A percentile compares a stretch with the other conserved stretches of the same genome.
phyloP scores from a whole-genome alignment of 2,113 vertebrate genomes.

The Cheirogaleus medius region DNA sequence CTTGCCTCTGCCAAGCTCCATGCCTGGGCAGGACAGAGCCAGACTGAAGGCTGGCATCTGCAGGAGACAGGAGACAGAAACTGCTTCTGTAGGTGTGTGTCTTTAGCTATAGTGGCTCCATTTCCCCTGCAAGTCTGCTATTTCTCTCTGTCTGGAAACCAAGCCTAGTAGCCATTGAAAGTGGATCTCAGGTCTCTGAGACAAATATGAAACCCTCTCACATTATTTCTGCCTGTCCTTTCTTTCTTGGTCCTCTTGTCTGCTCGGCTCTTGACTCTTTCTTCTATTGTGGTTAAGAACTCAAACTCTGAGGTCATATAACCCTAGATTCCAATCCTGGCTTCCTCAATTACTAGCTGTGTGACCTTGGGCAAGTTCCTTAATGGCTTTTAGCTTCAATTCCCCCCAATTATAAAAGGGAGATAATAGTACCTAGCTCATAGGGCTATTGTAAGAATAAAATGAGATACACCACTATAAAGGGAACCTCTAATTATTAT shows the following conservation, averaged over 20 bases:
- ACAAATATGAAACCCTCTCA: neutral
- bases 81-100: neutral
- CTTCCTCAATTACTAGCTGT: neutral
- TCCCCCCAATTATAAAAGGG: neutral
- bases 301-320: neutral
- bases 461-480: neutral
- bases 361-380: neutral
- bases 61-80: neutral
- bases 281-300: neutral
- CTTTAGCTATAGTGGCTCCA: neutral
- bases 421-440: neutral
- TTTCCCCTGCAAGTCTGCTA: neutral
- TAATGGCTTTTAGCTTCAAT: neutral
- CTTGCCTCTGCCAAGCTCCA: neutral
- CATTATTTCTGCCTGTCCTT: neutral
- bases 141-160: neutral
- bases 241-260: neutral
- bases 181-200: neutral
- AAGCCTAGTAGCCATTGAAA: neutral
- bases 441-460: neutral
- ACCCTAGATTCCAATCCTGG: neutral
- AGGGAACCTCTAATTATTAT: neutral
- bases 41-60: neutral
- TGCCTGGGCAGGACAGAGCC: neutral
- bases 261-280: neutral